Evolutionary conservation across 1,140 invertebrate species (phyloP).

Genomic region (Macrotrachela quadricornifera): DNA sequence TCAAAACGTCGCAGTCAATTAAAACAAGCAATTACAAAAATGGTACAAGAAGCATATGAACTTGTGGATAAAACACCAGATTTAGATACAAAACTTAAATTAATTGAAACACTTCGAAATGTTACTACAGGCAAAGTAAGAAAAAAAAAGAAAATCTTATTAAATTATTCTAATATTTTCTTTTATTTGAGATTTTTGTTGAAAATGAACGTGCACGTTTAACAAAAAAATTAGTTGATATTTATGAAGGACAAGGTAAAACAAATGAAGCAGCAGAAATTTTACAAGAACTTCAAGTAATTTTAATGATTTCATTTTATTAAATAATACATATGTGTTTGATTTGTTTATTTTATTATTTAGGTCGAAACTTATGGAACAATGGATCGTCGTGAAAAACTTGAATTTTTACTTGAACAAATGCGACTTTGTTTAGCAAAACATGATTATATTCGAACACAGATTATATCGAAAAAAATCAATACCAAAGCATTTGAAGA

Average conservation of each 20-base stretch:
- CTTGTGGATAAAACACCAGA: constrained; percentile 47
- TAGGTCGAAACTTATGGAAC: constrained; percentile 99
- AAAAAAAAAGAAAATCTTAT: too few species aligned
- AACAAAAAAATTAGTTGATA: constrained; percentile 74
- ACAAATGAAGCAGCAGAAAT: constrained; percentile 68
- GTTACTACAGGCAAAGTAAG: constrained; percentile 74
- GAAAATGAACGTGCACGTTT: constrained; percentile 90
- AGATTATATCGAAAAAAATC: constrained; percentile 98
- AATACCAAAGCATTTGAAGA: constrained; percentile 90
- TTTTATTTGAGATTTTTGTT: constrained; percentile 55
- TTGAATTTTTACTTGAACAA: constrained; percentile 85
- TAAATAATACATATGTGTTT: too few species aligned
- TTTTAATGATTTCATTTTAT: too few species aligned
- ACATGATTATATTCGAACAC: constrained; percentile 84
- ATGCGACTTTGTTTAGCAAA: constrained; percentile 88
- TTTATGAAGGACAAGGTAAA: constrained; percentile 75
- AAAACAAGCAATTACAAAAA: constrained; percentile 70
- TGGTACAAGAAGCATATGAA: constrained; percentile 67
- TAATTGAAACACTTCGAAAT: constrained; percentile 79
- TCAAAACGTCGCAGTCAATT: constrained; percentile 83
- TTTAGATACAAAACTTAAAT: constrained; percentile 39
- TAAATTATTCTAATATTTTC: too few species aligned
- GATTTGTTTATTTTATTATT: too few species aligned
- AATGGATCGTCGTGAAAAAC: constrained; percentile 91
- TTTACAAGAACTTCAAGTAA: constrained; percentile 83